Conservation (phyloP, 2,113 vertebrate genomes). For the Neotoma lepida region DNA sequence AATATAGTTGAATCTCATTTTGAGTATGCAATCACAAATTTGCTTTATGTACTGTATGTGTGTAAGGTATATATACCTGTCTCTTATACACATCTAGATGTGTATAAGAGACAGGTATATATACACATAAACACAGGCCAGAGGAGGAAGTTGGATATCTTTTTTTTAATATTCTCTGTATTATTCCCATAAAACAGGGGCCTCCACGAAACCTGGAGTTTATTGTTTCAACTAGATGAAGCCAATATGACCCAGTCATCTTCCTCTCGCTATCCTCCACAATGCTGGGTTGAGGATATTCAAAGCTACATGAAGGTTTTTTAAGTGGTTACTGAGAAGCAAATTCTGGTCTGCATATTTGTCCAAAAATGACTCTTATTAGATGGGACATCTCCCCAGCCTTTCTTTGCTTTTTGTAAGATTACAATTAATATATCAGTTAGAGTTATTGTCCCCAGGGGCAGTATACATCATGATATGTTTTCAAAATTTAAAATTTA, state of each 20-base stretch:
- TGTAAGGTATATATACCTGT: neutral
- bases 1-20: neutral
- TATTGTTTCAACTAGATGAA: neutral
- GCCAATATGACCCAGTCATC: neutral
- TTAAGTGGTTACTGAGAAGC: neutral
- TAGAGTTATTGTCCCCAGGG: neutral
- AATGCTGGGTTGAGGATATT: too few species aligned
- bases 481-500: neutral
- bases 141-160: neutral
- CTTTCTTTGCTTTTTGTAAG: neutral
- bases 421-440: neutral
- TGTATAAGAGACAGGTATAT: too few species aligned
- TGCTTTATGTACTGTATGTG: neutral
- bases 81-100: too few species aligned
- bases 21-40: rapidly evolving
- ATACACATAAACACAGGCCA: neutral
- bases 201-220: neutral
- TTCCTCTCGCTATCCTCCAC: neutral
- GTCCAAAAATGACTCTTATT: too few species aligned
- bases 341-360: neutral
- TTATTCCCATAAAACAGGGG: too few species aligned
- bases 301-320: neutral
- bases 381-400: neutral
- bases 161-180: neutral
- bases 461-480: neutral